Base-by-base conservation (phyloP, 2,888 invertebrate genomes). In the Harpalus rubripes region DNA sequence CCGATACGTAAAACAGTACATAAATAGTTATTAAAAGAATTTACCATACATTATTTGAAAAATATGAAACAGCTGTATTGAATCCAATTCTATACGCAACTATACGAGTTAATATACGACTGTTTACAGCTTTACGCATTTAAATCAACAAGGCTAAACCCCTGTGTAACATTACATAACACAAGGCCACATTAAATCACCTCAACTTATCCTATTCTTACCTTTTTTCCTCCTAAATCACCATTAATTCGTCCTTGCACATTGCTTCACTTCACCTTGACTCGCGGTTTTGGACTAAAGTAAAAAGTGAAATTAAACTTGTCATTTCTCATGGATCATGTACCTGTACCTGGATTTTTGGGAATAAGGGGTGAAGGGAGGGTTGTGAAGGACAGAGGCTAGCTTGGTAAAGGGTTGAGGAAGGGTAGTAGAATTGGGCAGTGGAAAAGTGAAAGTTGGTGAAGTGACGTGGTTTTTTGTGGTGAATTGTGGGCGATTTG, bases 261-360 rank as follows among this genome's bases (percentile, higher is more conserved):
- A 18, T 59, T 61, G 5, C 15, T 44, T 16, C 63, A 63, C 63
- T 76, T 83, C 83, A 76, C 91, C 90, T 89, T 90, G 90, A 88
- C 82, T 87, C 88, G 90, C 88, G 91, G 90, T 90, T 91, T 91
- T 89, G 87, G 87, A 88, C 88, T 87, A 85, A 81, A 52, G 44
- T 52, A 52, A 52, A 52, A 81, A 81, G 81, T 81, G 68, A 81
- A 81, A 81, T 15, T 65, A 26, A 52, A 74, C 59, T 39, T 80
- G 59, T 52, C 44, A 81, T 82, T 74, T 65, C 56, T 76, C 41
- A 18, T 78, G 18, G 22, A 76, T 44, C 7, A 72, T 58, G 58
- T 79, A 56, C 59, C 56, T 76, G 52, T 72, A 68, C 68, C 68
- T 82, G 82, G 22, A 58, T n/a, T 16, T 26, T 16, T 39, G 7